Base-by-base conservation (phyloP, 2,888 invertebrate species). In the Heliconius charithonia region DNA sequence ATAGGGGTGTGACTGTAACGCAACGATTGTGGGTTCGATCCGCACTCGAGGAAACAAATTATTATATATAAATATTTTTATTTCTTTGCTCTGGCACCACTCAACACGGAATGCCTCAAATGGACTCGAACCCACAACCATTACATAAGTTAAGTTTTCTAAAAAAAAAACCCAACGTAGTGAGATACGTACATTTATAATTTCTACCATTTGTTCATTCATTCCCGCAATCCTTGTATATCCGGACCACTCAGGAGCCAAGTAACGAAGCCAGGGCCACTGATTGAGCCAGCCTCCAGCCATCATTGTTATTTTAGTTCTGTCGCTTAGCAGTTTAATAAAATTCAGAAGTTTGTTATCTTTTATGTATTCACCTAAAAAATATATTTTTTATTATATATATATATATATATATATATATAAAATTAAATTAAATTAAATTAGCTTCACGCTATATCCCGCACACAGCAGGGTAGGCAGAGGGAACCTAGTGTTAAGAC, bases 201-300 rank as follows among this genome's bases (percentile, higher is more conserved):
- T 96, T 32, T 89, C 87, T 85, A 95, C 95, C 79, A 97, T 90
- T 82, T 95, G 95, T 25, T 89, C 82, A 77, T 96, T 94, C 45
- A 96, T 92, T 12, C 89, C 89, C 75, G 91, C 89, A 29, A 96
- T 91, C 16, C 95, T 89, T 1, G 93, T 92, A 87, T 96, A 97
- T 0, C 97, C 97, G 76, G 95, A 96, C 32, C 93, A 85, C 79
- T 96, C 92, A 0, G 97, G 97, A 7, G 96, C 95, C 13, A 97
- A 82, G 85, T 95, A 96, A 77, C 97, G 93, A 77, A 97, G 88
- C 90, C 96, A 96, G 0, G 97, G 97, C 86, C 97, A 91, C 83
- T 97, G 96, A 83, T 97, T 97, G 13, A 97, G 87, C 79, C 97
- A 86, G 0, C 97, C 97, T 3, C 97, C 97, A 6, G 96, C 95